These are phyloP conservation scores for Mohoua ochrocephala DNA, from an alignment of 2,113 vertebrate genomes.

Conservation along the genomic window DNA sequence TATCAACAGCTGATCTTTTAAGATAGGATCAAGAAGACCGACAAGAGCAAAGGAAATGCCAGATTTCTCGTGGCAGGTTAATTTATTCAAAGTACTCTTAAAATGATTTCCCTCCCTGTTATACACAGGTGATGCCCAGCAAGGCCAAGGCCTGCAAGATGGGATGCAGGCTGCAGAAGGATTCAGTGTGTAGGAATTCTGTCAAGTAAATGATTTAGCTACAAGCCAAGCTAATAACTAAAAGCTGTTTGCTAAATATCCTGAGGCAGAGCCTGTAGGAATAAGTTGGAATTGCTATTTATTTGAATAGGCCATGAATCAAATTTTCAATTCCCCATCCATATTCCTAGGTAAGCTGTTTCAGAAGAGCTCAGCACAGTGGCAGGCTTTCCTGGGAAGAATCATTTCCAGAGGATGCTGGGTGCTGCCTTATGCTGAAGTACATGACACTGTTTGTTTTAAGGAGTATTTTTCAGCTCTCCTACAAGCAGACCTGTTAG, in stretches of 20 bases:
- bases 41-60: background rate
- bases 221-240: background rate
- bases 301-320: background rate
- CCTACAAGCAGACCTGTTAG: background rate
- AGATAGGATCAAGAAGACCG: background rate
- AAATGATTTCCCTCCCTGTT: background rate
- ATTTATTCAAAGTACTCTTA: background rate
- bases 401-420: background rate
- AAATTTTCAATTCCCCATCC: background rate
- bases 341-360: background rate
- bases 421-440: background rate
- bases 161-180: background rate
- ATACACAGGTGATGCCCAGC: background rate
- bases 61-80: background rate
- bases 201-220: background rate
- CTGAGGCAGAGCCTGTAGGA: background rate
- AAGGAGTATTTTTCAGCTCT: background rate
- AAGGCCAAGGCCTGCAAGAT: background rate
- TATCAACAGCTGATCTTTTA: background rate
- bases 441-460: background rate
- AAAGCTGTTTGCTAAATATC: background rate
- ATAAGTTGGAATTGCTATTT: background rate
- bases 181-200: background rate
- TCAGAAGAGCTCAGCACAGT: background rate
- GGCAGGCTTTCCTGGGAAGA: background rate